Evolutionary conservation across 2,113 vertebrate species (phyloP).

Genomic region (Tapirus terrestris): DNA sequence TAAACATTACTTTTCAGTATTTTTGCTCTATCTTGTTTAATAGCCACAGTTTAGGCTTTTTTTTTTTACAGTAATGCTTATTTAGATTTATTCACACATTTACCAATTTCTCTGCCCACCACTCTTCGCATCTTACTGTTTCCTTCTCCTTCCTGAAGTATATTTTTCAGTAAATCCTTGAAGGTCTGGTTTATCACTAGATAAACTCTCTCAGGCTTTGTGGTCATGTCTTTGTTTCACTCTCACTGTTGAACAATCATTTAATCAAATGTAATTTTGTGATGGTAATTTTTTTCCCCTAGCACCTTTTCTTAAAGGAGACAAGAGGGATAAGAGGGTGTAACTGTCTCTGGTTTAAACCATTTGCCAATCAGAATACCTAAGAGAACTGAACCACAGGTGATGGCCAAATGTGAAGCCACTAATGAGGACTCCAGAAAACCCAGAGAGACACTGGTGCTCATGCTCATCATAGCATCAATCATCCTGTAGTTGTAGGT

Average conservation of each 20-base stretch:
- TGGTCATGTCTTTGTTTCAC: not conserved
- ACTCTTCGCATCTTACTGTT: not conserved
- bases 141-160: not conserved
- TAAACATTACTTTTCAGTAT: not conserved
- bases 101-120: not conserved
- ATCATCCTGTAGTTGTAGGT: fast-evolving
- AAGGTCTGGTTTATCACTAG: not conserved
- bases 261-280: not conserved
- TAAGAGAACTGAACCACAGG: not conserved
- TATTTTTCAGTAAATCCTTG: not conserved
- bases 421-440: not conserved
- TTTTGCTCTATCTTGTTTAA: not conserved
- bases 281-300: not conserved
- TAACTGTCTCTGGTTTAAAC: not conserved
- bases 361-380: not conserved
- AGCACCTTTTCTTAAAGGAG: not conserved
- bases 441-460: too few species aligned
- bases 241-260: not conserved
- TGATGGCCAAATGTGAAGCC: not conserved
- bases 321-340: not conserved
- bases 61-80: not conserved
- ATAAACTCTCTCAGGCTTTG: not conserved
- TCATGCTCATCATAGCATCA: not conserved
- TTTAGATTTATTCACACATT: not conserved
- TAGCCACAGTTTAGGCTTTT: not conserved